Conservation (phyloP, 2,888 invertebrate species). For the Chrysina gloriosa region DNA sequence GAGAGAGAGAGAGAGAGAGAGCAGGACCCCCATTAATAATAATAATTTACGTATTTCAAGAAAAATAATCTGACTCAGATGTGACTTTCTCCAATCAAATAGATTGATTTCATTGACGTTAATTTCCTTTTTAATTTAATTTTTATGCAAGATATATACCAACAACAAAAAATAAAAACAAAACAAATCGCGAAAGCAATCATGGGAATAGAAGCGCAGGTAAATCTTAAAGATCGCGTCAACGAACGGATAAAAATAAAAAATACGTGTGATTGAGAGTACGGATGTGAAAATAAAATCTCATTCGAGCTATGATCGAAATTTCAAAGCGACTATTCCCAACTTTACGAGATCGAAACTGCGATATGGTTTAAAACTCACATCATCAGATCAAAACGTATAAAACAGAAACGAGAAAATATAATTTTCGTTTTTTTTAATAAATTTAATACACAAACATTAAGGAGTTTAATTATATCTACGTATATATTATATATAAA, state of each 20-base stretch:
- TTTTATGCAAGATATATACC: background rate
- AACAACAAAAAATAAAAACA: conserved; percentile 36
- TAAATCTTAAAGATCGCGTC: conserved; percentile 59
- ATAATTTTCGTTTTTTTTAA: background rate
- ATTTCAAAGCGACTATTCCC: conserved; percentile 56
- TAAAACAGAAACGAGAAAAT: conserved; percentile 44
- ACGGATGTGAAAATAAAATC: background rate
- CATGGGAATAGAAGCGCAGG: conserved; percentile 60
- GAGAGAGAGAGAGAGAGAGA: conserved; percentile 12
- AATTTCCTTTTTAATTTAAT: background rate
- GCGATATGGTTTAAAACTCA: conserved; percentile 55
- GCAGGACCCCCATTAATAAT: conserved; percentile 44
- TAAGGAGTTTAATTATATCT: too few relatives aligned
- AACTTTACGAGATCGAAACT: conserved; percentile 43
- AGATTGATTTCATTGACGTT: background rate
- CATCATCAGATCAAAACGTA: conserved; percentile 58
- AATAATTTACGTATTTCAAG: conserved; percentile 49
- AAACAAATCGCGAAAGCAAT: conserved; percentile 40
- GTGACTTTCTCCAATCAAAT: conserved; percentile 57
- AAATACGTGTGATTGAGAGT: background rate
- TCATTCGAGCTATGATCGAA: background rate
- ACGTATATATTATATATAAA: conserved; percentile 2
- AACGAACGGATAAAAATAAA: conserved; percentile 49
- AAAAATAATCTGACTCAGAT: conserved; percentile 58
- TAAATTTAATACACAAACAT: background rate